phyloP scores from a whole-genome alignment of 2,113 vertebrate genomes.

The Lates calcarifer region DNA sequence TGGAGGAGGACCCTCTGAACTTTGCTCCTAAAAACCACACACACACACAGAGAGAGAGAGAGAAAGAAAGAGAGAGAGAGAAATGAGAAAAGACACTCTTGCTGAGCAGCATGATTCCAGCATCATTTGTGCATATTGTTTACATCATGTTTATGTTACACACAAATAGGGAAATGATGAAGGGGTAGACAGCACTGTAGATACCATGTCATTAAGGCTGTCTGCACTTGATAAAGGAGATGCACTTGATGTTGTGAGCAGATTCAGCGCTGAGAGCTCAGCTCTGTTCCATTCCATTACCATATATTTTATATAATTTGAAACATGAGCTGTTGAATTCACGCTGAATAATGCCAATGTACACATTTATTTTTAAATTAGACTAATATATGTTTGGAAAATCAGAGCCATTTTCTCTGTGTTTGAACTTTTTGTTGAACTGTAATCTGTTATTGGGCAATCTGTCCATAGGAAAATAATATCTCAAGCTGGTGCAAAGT shows the following conservation, averaged over 20 bases:
- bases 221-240: slow-evolving; percentile 18
- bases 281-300: slow-evolving; percentile 2
- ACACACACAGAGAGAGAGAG: too few relatives aligned
- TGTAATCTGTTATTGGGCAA: slow-evolving; percentile 22
- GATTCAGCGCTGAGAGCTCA: slow-evolving; percentile 10
- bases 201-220: slow-evolving; percentile 21
- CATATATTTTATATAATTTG: slow-evolving; percentile 32
- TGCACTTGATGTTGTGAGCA: slow-evolving; percentile 19
- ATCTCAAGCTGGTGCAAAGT: neutral
- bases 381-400: neutral
- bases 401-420: neutral
- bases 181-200: neutral
- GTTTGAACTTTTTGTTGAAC: slow-evolving; percentile 4
- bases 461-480: slow-evolving; percentile 23
- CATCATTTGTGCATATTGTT: neutral
- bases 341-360: slow-evolving; percentile 14
- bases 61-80: too few relatives aligned
- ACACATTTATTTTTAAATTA: slow-evolving; percentile 21
- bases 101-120: neutral
- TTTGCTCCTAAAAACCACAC: slow-evolving; percentile 88
- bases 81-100: neutral
- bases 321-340: slow-evolving; percentile 24
- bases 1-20: slow-evolving; percentile 90
- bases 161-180: neutral
- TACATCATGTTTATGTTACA: slow-evolving; percentile 1